A percentile compares a stretch with the other conserved stretches of the same genome.
Evolutionary conservation across 2,888 invertebrate species (phyloP).

Genomic region (Myopa tessellatipennis): DNA sequence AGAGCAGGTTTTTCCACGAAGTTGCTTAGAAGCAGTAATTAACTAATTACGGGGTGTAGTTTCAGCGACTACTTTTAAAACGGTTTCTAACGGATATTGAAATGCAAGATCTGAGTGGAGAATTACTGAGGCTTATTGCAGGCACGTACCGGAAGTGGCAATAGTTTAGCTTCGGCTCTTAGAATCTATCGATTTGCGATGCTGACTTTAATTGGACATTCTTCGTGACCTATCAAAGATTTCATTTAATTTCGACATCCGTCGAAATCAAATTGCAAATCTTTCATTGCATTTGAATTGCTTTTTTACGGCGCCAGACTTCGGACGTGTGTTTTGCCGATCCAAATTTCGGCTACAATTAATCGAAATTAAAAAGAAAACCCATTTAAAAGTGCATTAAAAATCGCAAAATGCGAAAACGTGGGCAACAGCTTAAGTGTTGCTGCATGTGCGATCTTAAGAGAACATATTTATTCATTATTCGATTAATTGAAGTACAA

Average conservation of each 20-base stretch:
- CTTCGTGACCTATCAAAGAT: not conserved
- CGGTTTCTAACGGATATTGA: not conserved
- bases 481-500: no score
- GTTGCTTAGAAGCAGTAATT: not conserved
- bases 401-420: not conserved
- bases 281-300: not conserved
- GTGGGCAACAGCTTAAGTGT: not conserved
- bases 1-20: not conserved
- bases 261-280: not conserved
- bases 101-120: not conserved
- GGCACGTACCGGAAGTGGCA: not conserved
- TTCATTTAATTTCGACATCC: not conserved
- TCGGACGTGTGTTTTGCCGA: no score
- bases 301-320: no score
- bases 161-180: not conserved
- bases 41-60: constrained; percentile 3
- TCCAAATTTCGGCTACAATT: no score
- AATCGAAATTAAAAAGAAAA: no score
- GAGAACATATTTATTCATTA: no score
- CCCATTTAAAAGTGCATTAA: no score
- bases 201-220: not conserved
- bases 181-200: not conserved
- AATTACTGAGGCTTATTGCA: not conserved
- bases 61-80: not conserved
- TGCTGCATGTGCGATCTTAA: no score